Percentiles rank a stretch among this genome's conserved stretches.
phyloP scores from a whole-genome alignment of 2,797 vertebrate species.

The Hypotaenidia philippensis region DNA sequence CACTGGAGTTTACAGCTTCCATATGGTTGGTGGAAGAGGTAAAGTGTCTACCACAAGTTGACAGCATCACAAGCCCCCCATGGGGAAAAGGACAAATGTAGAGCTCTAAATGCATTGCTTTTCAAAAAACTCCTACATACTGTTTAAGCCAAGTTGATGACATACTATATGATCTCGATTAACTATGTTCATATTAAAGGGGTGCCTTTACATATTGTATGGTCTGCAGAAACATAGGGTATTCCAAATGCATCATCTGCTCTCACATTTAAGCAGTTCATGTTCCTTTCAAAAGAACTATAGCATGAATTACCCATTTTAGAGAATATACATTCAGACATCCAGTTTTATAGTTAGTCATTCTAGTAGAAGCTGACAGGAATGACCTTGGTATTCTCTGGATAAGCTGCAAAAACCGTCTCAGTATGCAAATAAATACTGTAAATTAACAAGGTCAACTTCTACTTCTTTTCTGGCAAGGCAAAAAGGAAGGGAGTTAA shows the following conservation, averaged over 20 bases:
- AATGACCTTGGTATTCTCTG: not conserved
- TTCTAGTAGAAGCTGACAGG: not conserved
- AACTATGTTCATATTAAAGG: not conserved
- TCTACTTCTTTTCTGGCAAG: not conserved
- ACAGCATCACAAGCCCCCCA: not conserved
- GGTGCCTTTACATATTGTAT: not conserved
- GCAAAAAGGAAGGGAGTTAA: not conserved
- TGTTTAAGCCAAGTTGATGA: not conserved
- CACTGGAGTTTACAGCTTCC: not conserved
- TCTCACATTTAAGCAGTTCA: not conserved
- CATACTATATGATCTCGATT: not conserved
- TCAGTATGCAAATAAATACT: not conserved
- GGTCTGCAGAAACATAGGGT: not conserved
- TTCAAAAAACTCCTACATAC: not conserved
- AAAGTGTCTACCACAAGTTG: not conserved
- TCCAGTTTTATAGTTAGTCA: not conserved
- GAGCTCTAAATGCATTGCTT: fast-evolving
- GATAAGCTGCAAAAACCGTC: not conserved
- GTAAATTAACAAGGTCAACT: not conserved
- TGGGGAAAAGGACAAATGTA: not conserved
- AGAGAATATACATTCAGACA: not conserved
- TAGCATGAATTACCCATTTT: not conserved
- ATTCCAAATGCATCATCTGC: not conserved
- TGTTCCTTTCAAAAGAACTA: not conserved
- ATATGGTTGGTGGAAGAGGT: fast-evolving